phyloP scores from a whole-genome alignment of 2,888 invertebrate genomes.

The Hemaris fuciformis region DNA sequence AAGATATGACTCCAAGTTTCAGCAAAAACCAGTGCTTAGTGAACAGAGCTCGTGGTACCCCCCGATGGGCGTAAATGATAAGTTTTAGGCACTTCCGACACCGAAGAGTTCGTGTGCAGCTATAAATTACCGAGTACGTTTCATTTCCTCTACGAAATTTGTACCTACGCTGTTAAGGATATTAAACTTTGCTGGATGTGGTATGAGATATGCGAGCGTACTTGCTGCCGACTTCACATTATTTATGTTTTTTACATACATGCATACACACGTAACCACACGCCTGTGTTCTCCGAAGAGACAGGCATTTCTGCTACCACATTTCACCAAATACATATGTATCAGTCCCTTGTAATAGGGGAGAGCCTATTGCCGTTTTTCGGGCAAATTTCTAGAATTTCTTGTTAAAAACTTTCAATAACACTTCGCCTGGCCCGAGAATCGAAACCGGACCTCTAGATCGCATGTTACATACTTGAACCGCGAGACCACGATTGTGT shows the following conservation, averaged over 20 bases:
- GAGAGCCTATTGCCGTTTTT: too few species aligned
- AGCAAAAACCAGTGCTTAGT: not conserved
- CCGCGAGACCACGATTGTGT: too few species aligned
- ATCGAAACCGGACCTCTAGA: too few species aligned
- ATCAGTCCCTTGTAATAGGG: too few species aligned
- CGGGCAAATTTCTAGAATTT: too few species aligned
- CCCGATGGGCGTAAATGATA: conserved; percentile 67
- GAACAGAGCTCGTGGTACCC: not conserved
- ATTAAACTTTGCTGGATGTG: not conserved
- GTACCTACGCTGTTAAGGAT: conserved; percentile 42
- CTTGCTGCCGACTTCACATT: not conserved
- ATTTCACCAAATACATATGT: too few species aligned
- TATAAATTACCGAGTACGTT: conserved; percentile 71
- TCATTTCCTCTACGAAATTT: conserved; percentile 76
- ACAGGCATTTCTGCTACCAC: too few species aligned
- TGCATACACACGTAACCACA: not conserved
- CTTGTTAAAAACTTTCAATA: too few species aligned
- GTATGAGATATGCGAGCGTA: not conserved
- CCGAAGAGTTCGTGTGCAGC: conserved; percentile 49
- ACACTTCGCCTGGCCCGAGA: too few species aligned
- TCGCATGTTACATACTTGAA: too few species aligned
- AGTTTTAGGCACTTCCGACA: conserved; percentile 63
- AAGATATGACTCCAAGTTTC: not conserved
- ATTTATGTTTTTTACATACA: not conserved
- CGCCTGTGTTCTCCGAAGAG: too few species aligned